A percentile compares a stretch with the other conserved stretches of the same genome.
These are phyloP conservation scores for Heterodera filipjevi DNA, from an alignment of 2,888 invertebrate genomes.

Conservation along the genomic window DNA sequence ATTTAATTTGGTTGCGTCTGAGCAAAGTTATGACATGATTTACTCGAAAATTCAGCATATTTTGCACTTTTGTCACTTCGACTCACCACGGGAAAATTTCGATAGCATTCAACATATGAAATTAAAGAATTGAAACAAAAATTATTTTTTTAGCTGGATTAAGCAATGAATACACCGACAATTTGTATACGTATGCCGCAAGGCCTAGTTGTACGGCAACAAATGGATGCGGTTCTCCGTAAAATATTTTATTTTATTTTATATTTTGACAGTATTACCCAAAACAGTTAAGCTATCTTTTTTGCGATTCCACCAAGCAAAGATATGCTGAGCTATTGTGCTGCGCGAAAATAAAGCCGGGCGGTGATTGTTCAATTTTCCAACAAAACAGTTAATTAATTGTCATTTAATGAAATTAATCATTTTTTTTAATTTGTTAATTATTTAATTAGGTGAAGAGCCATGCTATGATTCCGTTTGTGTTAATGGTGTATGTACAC, in stretches of 20 bases:
- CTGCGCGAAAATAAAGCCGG: not conserved
- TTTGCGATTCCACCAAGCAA: not conserved
- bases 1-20: no score
- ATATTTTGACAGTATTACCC: not conserved
- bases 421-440: not conserved
- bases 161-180: constrained; percentile 2
- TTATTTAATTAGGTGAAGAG: not conserved
- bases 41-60: no score
- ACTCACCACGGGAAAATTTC: no score
- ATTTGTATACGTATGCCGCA: not conserved
- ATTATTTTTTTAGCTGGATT: not conserved
- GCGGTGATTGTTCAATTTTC: constrained; percentile 9
- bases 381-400: not conserved
- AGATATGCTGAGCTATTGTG: not conserved
- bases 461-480: not conserved
- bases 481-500: not conserved
- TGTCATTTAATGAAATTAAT: not conserved
- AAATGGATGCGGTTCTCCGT: not conserved
- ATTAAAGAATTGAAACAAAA: no score
- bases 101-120: no score
- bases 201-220: not conserved
- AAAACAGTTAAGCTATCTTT: not conserved
- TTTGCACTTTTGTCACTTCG: no score
- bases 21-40: no score
- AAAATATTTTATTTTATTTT: not conserved